phyloP scores from a whole-genome alignment of 2,113 vertebrate species.

The Callipepla squamata region DNA sequence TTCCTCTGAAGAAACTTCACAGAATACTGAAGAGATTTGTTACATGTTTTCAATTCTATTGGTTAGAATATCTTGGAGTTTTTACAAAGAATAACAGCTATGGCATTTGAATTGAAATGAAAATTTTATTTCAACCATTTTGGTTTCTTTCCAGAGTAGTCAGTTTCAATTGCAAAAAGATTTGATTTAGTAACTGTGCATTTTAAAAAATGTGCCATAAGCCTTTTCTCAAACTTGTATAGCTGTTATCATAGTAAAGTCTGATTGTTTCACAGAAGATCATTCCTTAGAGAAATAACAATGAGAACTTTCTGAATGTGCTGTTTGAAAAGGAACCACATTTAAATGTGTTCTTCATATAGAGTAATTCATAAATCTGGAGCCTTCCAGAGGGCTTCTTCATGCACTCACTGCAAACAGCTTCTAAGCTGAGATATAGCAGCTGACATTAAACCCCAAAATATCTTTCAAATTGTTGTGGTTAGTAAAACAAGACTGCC shows the following conservation, averaged over 20 bases:
- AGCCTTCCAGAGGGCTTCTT: not conserved
- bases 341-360: not conserved
- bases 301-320: not conserved
- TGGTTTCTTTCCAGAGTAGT: not conserved
- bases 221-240: not conserved
- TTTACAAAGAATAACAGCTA: not conserved
- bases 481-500: constrained; percentile 72
- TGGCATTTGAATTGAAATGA: not conserved
- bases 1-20: not conserved
- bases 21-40: not conserved
- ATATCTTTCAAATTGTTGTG: not conserved
- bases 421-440: not conserved
- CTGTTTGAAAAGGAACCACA: not conserved
- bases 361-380: not conserved
- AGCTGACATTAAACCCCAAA: not conserved
- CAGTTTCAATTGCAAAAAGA: not conserved
- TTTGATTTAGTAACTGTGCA: not conserved
- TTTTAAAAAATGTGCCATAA: not conserved
- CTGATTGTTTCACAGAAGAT: not conserved
- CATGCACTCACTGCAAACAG: not conserved
- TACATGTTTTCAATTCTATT: not conserved
- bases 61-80: not conserved
- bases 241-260: not conserved
- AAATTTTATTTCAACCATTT: not conserved
- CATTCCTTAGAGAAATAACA: not conserved